Conservation (phyloP, 2,797 vertebrate species). For the Rhyacichthys aspro region DNA sequence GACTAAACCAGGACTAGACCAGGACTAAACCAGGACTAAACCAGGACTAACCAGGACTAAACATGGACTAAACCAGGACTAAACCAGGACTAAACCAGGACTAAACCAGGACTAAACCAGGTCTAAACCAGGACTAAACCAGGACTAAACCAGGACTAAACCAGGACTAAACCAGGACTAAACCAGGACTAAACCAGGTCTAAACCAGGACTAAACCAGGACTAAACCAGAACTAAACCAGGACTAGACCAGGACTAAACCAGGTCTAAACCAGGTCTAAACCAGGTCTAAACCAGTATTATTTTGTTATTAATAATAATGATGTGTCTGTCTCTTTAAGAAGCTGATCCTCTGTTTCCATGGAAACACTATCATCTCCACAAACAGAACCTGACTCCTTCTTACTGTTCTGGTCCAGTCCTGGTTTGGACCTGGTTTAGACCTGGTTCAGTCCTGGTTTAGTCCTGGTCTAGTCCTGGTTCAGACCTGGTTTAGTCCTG, state of each 20-base stretch:
- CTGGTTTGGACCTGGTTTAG: too few species aligned
- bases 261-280: neutral
- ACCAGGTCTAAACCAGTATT: too few species aligned
- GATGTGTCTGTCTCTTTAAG: too few species aligned
- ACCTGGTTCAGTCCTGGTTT: too few species aligned
- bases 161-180: neutral
- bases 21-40: neutral
- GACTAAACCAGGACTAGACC: neutral
- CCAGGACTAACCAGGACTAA: neutral
- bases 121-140: neutral
- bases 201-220: neutral
- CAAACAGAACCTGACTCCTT: too few species aligned
- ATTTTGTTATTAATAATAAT: too few species aligned
- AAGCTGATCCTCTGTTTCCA: too few species aligned
- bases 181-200: neutral
- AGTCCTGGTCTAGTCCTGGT: too few species aligned
- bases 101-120: neutral
- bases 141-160: neutral
- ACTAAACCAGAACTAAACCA: neutral
- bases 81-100: neutral
- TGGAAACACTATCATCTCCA: too few species aligned
- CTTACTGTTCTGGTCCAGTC: too few species aligned
- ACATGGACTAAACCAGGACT: neutral
- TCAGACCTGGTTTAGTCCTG: too few species aligned
- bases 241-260: neutral